Evolutionary conservation across 2,797 vertebrate genomes (phyloP), one percentile per base, ranked within the genome.

Genomic region (Emydoidea blandingii): DNA sequence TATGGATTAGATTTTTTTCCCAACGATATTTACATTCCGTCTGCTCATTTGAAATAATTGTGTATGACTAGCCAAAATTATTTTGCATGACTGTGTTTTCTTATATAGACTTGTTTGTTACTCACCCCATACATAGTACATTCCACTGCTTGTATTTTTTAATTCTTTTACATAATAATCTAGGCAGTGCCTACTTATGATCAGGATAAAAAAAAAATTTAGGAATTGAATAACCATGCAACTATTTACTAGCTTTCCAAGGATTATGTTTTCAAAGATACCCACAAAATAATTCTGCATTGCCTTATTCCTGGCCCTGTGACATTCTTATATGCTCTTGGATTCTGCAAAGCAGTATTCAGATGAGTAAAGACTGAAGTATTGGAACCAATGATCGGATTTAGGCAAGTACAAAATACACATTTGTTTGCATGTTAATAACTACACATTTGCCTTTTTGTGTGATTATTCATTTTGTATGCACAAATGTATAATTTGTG

Each of bases 181-280:
- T 56, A 49, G 92, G 79, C 86, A 85, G 8, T 47, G 16, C 1
- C 92, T 89, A 91, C 87, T 93, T 94, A 96, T 96, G 92, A 87
- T 57, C 41, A 62, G 29, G 14, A 23, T 91, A 27, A 5, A 89
- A 47, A 14, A 12, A 12, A 41, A 76, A 29, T 34, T 62, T 34
- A 62, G 29, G 59, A 62, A 34, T 34, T 16, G 31, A 54, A 62
- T 34, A 34, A n/a, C 8, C 34, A 34, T 72, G n/a, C n/a, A 81
- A 93, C 62, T 19, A 50, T 90, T 94, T 97, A 90, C 95, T 78
- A 88, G 91, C n/a, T 91, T 95, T 95, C 83, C 34, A 88, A 96
- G 89, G 76, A 37, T 79, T 87, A 92, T 41, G 21, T 72, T 72
- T 72, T 37, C 65, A 68, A 68, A 68, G 65, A 88, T 91, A 80